Evolutionary conservation across 2,888 invertebrate species (phyloP), one percentile per base, ranked within the genome.

Genomic region (Platycheirus albimanus): DNA sequence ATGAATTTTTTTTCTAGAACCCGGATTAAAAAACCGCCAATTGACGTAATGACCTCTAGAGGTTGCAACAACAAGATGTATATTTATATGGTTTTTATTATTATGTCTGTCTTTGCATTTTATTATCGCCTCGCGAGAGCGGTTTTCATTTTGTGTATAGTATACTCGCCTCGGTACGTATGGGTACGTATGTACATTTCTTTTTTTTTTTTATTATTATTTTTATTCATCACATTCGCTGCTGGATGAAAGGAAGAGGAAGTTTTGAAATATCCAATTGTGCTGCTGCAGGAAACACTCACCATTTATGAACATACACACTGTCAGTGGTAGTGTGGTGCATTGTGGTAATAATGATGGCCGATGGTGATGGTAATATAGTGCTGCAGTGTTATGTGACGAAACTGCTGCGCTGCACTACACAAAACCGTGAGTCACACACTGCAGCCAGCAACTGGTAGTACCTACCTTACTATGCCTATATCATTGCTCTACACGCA

Each of bases 11-110:
- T 24, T 76, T 58, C 33, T 66, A 77, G 81, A 81, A 81, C 76
- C 81, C 81, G 81, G 81, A 81, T 81, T 77, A 81, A 81, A 56
- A 56, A 54, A 66, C 47, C 43, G 63, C 71, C 81, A 76, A 81
- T 81, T 81, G 81, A 81, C 81, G 81, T 81, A 76, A 81, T 81
- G 81, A 81, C 81, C 81, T 71, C 81, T 81, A 81, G 67, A 81
- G 81, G 81, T 81, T 76, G 81, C 81, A 81, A 72, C 49, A 81
- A 76, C 81, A 81, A 71, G 51, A 52, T 43, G 11, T 11, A 36
- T 20, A 36, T 52, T 38, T 49, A 58, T 45, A 24, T 45, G 19
- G 47, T 24, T 47, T 67, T 45, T 58, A 45, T 33, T 45, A 61
- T 45, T 66, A 19, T 63, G 74, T 54, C 75, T 69, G 63, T 41